phyloP scores from a whole-genome alignment of 2,797 vertebrate species.

The Bufotes viridis region DNA sequence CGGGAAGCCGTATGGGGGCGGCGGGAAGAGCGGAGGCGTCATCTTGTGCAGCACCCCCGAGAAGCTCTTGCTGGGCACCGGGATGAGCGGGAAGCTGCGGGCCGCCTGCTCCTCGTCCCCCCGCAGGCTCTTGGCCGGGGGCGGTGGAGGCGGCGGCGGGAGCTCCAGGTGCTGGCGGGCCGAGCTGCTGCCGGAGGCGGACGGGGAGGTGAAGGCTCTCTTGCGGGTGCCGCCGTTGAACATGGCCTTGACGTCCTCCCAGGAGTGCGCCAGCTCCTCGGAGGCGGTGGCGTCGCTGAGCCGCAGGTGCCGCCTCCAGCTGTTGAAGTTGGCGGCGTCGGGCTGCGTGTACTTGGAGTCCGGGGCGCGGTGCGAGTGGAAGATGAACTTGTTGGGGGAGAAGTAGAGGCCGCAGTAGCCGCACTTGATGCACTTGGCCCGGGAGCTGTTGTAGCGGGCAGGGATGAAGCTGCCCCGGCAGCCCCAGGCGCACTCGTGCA shows the following conservation, averaged over 20 bases:
- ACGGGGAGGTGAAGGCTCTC: slow-evolving; percentile 83
- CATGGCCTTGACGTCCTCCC: slow-evolving; percentile 99
- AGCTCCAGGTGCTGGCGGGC: slow-evolving; percentile 62
- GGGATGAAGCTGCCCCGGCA: slow-evolving; percentile 89
- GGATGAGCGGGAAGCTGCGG: slow-evolving; percentile 91
- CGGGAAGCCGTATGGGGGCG: slow-evolving; percentile 90
- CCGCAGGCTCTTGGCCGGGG: slow-evolving; percentile 70
- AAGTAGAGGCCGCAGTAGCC: slow-evolving; percentile 91
- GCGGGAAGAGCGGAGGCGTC: slow-evolving; percentile 91
- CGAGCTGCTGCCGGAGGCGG: slow-evolving; percentile 58
- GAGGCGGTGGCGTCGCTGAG: slow-evolving; percentile 83
- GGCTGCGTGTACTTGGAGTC: slow-evolving; percentile 92
- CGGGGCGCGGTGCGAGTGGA: slow-evolving; percentile 88
- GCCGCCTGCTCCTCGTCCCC: slow-evolving; percentile 68
- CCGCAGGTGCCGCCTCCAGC: slow-evolving; percentile 89
- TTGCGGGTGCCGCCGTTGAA: slow-evolving; percentile 95
- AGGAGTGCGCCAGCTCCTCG: slow-evolving; percentile 87
- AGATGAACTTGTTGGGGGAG: slow-evolving; percentile 92
- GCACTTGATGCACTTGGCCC: slow-evolving; percentile 92
- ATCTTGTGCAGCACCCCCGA: slow-evolving; percentile 92
- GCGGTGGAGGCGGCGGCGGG: slow-evolving; percentile 66
- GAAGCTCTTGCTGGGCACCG: slow-evolving; percentile 93
- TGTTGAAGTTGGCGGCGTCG: slow-evolving; percentile 91
- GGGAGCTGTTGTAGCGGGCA: slow-evolving; percentile 88
- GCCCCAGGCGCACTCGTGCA: slow-evolving; percentile 89